These are phyloP conservation scores for Upupa epops DNA, from an alignment of 2,113 vertebrate species.

Conservation along the genomic window DNA sequence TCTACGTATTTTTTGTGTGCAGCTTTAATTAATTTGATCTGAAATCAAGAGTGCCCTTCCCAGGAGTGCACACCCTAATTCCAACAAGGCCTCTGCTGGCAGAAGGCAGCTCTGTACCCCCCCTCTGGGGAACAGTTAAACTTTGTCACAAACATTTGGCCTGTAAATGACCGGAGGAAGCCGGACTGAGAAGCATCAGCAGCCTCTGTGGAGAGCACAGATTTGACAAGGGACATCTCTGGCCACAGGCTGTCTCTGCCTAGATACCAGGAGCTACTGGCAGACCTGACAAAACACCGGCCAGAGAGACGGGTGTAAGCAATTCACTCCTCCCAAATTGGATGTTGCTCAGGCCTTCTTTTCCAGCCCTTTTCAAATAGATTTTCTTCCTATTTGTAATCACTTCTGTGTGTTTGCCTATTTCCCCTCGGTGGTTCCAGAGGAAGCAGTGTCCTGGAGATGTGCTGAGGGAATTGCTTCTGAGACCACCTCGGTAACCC, in stretches of 20 bases:
- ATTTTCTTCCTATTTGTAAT: neutral
- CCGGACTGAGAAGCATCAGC: neutral
- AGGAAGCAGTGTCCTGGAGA: neutral
- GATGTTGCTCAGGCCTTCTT: neutral
- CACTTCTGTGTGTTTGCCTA: neutral
- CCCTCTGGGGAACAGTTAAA: neutral
- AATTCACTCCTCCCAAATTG: neutral
- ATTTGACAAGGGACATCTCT: neutral
- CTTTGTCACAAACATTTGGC: neutral
- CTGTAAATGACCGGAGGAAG: neutral
- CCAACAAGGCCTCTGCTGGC: neutral
- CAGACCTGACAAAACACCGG: neutral
- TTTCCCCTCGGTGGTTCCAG: neutral
- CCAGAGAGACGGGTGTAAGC: neutral
- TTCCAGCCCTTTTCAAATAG: neutral
- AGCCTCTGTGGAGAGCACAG: neutral
- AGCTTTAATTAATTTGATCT: conserved; percentile 32
- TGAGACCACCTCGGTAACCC: neutral
- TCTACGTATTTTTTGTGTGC: neutral
- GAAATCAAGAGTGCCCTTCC: conserved; percentile 3
- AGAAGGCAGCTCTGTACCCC: neutral
- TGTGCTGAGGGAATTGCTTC: neutral
- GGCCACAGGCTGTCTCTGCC: neutral
- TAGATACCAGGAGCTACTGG: neutral
- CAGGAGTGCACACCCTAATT: neutral